These are phyloP conservation scores for Enoplosus armatus DNA, from an alignment of 2,797 vertebrate genomes.

Conservation along the genomic window DNA sequence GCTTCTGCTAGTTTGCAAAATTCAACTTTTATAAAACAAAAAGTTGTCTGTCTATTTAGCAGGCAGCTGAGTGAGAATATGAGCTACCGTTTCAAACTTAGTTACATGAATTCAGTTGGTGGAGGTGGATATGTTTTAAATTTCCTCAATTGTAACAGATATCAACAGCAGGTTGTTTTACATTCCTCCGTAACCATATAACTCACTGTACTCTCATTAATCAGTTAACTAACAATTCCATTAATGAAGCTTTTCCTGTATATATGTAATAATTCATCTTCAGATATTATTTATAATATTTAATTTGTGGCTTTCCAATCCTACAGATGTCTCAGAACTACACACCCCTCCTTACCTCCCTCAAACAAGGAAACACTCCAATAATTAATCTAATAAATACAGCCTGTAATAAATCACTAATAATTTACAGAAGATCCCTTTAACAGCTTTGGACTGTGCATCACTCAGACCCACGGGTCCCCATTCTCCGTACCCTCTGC, in stretches of 20 bases:
- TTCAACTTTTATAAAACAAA: neutral
- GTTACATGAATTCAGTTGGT: neutral
- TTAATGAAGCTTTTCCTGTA: conserved; percentile 45
- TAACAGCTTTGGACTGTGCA: conserved; percentile 78
- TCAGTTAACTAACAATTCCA: conserved; percentile 37
- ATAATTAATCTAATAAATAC: conserved; percentile 68
- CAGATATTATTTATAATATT: neutral
- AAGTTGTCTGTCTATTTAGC: neutral
- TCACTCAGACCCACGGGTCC: conserved; percentile 74
- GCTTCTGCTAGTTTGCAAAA: neutral
- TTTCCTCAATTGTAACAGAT: neutral
- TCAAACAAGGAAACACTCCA: conserved; percentile 59
- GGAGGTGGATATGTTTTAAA: neutral
- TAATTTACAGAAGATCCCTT: conserved; percentile 83
- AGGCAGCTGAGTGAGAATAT: neutral
- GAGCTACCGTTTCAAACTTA: neutral
- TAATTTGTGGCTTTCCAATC: conserved; percentile 1
- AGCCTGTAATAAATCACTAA: conserved; percentile 80
- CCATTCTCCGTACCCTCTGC: conserved; percentile 60
- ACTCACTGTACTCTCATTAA: conserved; percentile 50
- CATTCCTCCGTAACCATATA: conserved; percentile 43
- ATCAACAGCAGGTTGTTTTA: conserved; percentile 26
- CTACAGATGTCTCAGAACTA: conserved; percentile 24
- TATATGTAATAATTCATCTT: neutral
- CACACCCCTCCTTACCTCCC: conserved; percentile 12